A percentile compares a stretch with the other conserved stretches of the same genome.
These are phyloP conservation scores for Melipona beecheii DNA, from an alignment of 2,888 invertebrate species.

Conservation along the genomic window DNA sequence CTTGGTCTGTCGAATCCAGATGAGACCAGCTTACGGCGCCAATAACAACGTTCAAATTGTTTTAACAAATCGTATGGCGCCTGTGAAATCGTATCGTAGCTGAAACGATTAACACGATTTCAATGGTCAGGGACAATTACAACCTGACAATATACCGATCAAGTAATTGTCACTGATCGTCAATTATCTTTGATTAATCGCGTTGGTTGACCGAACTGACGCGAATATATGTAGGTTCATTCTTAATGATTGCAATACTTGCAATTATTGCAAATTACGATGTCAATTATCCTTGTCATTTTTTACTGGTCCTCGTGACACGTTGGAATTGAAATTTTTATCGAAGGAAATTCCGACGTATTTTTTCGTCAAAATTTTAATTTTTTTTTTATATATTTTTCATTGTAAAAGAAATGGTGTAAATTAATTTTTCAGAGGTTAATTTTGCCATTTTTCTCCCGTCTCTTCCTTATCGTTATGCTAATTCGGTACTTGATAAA, in stretches of 20 bases:
- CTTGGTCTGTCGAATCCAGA: constrained; percentile 35
- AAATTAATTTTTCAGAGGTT: not conserved
- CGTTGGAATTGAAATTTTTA: not conserved
- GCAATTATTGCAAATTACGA: not conserved
- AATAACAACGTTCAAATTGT: constrained; percentile 50
- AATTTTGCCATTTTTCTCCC: no score
- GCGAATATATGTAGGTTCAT: not conserved
- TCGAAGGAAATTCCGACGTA: not conserved
- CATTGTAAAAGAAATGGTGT: not conserved
- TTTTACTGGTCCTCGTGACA: not conserved
- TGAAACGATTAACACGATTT: constrained; percentile 33
- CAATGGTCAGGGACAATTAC: constrained; percentile 38
- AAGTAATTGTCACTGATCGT: constrained; percentile 23
- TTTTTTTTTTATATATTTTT: not conserved
- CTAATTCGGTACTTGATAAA: no score
- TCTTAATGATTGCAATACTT: not conserved
- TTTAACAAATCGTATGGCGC: constrained; percentile 51
- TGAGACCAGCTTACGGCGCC: constrained; percentile 41
- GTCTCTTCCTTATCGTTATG: no score
- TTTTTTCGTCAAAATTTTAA: not conserved
- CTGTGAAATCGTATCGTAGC: constrained; percentile 21
- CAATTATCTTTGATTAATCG: constrained; percentile 26
- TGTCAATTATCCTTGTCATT: not conserved
- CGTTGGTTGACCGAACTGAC: not conserved
- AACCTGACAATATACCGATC: not conserved